These are phyloP conservation scores for Chrysochloris asiatica DNA, from an alignment of 2,113 vertebrate species.

Conservation along the genomic window DNA sequence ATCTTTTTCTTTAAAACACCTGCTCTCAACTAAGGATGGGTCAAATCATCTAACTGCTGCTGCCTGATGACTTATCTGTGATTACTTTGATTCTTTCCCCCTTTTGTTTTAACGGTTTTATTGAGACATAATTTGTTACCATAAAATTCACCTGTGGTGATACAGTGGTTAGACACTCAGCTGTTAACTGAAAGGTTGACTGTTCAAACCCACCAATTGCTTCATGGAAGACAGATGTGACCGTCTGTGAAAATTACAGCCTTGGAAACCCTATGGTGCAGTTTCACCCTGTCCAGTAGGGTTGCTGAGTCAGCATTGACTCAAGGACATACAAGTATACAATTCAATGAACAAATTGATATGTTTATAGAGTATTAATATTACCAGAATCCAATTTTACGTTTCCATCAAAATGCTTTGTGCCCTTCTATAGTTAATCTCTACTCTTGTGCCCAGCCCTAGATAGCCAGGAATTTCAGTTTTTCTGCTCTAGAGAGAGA, in stretches of 20 bases:
- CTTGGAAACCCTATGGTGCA: neutral
- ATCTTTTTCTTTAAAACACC: neutral
- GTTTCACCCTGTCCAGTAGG: neutral
- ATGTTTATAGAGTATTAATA: neutral
- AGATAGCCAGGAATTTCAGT: neutral
- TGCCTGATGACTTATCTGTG: neutral
- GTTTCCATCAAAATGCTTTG: neutral
- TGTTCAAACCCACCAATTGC: neutral
- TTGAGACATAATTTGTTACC: neutral
- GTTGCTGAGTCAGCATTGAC: neutral
- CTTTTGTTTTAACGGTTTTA: slow-evolving; percentile 27
- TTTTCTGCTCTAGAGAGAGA: too few relatives aligned
- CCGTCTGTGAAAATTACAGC: neutral
- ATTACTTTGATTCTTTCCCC: neutral
- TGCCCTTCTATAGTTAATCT: neutral
- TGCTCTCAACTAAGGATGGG: neutral
- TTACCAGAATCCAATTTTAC: neutral
- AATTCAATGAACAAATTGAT: neutral
- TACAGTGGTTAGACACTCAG: neutral
- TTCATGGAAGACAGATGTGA: neutral
- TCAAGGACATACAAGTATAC: neutral
- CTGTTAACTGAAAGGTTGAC: neutral
- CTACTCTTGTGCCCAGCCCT: neutral
- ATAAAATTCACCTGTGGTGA: neutral
- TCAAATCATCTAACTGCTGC: neutral